Evolutionary conservation across 2,113 vertebrate genomes (phyloP), one percentile per base, ranked within the genome.

Genomic region (Malurus elegans): DNA sequence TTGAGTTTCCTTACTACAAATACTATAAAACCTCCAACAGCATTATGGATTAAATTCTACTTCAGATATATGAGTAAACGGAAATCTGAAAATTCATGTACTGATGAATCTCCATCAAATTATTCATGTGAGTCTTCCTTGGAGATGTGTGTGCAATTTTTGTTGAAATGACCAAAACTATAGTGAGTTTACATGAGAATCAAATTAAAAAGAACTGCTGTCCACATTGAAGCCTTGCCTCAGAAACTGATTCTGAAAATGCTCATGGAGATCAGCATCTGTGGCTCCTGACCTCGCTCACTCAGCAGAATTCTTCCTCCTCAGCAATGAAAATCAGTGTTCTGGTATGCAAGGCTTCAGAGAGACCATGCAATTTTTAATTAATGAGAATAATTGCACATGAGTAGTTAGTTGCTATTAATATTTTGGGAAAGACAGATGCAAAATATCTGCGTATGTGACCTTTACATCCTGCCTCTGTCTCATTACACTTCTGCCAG

Each of bases 391-490:
- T 86, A 86, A 95, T 61, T 76, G 48, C 67, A 58, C 11, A 12
- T 47, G 34, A 81, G 31, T 65, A 75, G 58, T 67, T 90, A 94
- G 91, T 92, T 57, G 45, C 79, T 34, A 45, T 70, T 94, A 91
- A 75, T 90, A 53, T 31, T 86, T 76, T 57, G 79, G 72, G 74
- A 90, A 88, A 83, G 78, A 57, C 48, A 67, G 72, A 65, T 92
- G 79, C 67, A 40, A 75, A 85, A 40, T 91, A 65, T 72, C 44
- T 80, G 20, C 44, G 42, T 56, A 6, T 40, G 31, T 96, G 88
- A 88, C 75, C 96, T 97, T 96, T 87, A 26, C 45, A 70, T 65
- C 32, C n/a, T 87, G 16, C 72, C 60, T 79, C 53, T 90, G 48
- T 94, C 70, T 94, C 70, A 90, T 93, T 86, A 72, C 18, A 18